Evolutionary conservation across 2,888 invertebrate genomes (phyloP).

Genomic region (Platycheirus rosarum): DNA sequence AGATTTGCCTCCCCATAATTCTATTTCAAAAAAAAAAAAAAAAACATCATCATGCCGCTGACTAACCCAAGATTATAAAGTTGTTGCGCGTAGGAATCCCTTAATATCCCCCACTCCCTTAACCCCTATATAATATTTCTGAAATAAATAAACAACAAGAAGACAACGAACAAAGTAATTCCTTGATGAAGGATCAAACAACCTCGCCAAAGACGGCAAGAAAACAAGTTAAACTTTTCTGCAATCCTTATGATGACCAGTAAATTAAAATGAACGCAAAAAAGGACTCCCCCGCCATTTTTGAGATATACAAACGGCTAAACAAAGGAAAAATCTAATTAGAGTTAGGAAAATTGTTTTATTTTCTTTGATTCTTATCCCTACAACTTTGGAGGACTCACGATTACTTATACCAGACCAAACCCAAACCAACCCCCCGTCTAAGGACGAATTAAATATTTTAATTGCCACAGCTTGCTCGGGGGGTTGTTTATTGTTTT

Average conservation of each 20-base stretch:
- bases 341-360: constrained; percentile 76
- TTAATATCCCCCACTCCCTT: background rate
- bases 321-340: constrained; percentile 75
- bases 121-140: constrained; percentile 10
- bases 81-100: constrained; percentile 8
- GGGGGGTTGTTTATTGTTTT: constrained; percentile 70
- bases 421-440: background rate
- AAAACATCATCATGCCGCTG: background rate
- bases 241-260: constrained; percentile 59
- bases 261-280: constrained; percentile 62
- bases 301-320: constrained; percentile 17
- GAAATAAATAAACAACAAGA: constrained; percentile 36
- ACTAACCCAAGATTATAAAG: constrained; percentile 11
- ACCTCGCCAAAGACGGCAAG: constrained; percentile 21
- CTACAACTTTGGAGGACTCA: constrained; percentile 66
- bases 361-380: constrained; percentile 75
- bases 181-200: constrained; percentile 67
- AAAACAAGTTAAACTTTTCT: constrained; percentile 56
- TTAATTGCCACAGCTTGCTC: constrained; percentile 64
- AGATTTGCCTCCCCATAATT: too few species aligned
- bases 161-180: constrained; percentile 34
- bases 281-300: constrained; percentile 33
- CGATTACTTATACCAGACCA: constrained; percentile 40
- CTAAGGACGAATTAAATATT: constrained; percentile 67
- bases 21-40: constrained; percentile 1